phyloP scores from a whole-genome alignment of 2,888 invertebrate genomes.

The Sphaerophoria taeniata region DNA sequence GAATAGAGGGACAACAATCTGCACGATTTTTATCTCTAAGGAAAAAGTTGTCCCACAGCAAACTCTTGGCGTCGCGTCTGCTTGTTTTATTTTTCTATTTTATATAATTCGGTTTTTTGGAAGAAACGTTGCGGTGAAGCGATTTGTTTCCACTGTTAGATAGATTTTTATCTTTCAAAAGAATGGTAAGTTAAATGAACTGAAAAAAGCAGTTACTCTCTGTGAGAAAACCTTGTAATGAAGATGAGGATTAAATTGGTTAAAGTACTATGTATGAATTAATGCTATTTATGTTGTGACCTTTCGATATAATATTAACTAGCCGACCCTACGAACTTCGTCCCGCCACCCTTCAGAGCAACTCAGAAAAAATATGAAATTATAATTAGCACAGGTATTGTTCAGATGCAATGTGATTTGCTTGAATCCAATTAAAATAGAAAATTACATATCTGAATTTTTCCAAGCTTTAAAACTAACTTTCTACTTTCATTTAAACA shows the following conservation, averaged over 20 bases:
- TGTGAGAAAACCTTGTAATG: conserved; percentile 1
- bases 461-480: too few relatives aligned
- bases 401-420: too few relatives aligned
- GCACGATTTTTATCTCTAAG: conserved; percentile 56
- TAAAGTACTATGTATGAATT: neutral
- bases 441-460: too few relatives aligned
- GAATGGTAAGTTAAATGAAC: conserved; percentile 6
- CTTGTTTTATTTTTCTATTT: neutral
- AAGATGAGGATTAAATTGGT: neutral
- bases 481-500: too few relatives aligned
- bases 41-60: conserved; percentile 25
- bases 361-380: too few relatives aligned
- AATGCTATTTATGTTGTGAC: too few relatives aligned
- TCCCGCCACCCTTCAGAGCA: too few relatives aligned
- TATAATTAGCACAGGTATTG: too few relatives aligned
- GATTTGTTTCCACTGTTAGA: conserved; percentile 50
- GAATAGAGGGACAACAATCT: conserved; percentile 59
- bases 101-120: neutral
- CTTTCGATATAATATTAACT: too few relatives aligned
- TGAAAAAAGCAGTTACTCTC: neutral
- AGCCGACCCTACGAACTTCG: too few relatives aligned
- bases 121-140: conserved; percentile 7
- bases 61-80: neutral
- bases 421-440: too few relatives aligned
- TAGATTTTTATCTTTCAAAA: conserved; percentile 45